Evolutionary conservation across 2,797 vertebrate species (phyloP), one percentile per base, ranked within the genome.

Genomic region (Crypturellus tataupa): DNA sequence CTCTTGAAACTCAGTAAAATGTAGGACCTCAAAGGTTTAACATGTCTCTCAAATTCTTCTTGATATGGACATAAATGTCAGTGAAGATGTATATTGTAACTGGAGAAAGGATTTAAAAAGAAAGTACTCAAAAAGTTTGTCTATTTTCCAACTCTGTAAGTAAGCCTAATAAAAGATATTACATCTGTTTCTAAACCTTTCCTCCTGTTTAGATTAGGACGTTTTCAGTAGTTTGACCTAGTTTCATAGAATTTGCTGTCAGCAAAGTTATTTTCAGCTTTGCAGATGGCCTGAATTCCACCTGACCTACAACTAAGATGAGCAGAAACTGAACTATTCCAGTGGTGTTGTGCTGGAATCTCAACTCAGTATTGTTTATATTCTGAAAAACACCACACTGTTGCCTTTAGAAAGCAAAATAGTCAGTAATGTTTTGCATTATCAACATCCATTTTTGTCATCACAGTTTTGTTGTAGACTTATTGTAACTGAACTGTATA

Each of bases 211-310:
- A 65, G 46, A 59, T 94, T 24, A 79, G 80, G 46, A 79, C 29
- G 35, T 85, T 95, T 90, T 78, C 56, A 64, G 47, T 35, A 60
- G 70, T 80, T 85, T 0, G 1, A 71, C 78, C 82, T 53, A 64
- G 16, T 90, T 94, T 80, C 24, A 16, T 23, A 76, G n/a, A 19
- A 68, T 80, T 85, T 89, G 2, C 60, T 76, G 51, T 90, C 29
- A 93, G 56, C 1, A 1, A 82, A 92, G 79, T 44, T 92, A 93
- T 90, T 96, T 96, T 71, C 64, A 85, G 79, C 39, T 87, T 87
- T 90, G 47, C 0, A 0, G 21, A 77, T 87, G 71, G 11, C 47
- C 81, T 89, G 63, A 85, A 90, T 93, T 89, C 75, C 29, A 9
- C 68, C 73, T 92, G 81, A 92, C 85, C 81, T 95, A 42, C 49